Evolutionary conservation across 2,113 vertebrate genomes (phyloP), one percentile per base, ranked within the genome.

Genomic region (Rutilus rutilus): DNA sequence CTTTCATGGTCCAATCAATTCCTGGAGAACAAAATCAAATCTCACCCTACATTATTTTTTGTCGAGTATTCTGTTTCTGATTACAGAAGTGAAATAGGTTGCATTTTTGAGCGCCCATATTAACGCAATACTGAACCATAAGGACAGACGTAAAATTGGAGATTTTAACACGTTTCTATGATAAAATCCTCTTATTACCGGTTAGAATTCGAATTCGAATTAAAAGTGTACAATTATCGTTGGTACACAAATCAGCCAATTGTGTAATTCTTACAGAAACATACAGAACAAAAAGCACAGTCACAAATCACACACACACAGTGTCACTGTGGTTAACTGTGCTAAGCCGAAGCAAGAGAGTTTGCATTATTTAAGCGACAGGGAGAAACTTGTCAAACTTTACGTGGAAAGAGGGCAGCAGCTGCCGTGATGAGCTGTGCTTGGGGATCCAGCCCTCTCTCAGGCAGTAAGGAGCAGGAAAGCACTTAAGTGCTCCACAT

Each of bases 401-500:
- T 47, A 77, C 82, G 78, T 11, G 42, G 73, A 83, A 77, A 52
- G 73, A 82, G 50, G 82, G 62, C 82, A 76, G 82, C 79, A 65
- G 81, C 84, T 82, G 80, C 36, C 30, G 6, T 75, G 62, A 65
- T 75, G 69, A 84, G 81, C 64, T 23, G 64, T 59, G 64, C 64
- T 82, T 52, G n/a, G 81, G 59, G 82, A 89, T 67, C 81, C 17
- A 83, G 64, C 73, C 88, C 85, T 78, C 71, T 84, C 42, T 84
- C 33, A 39, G 84, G 85, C 77, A 62, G 65, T 60, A 73, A 80
- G 81, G 39, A 83, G 86, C 52, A 80, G 81, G 39, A 80, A 81
- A 86, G 45, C 87, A 82, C 85, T 89, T 88, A 88, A 78, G 82
- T 67, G 50, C 85, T 86, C 82, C 27, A 78, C 57, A 45, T 87